Evolutionary conservation across 2,888 invertebrate species (phyloP).

Genomic region (Trachelus tabidus): DNA sequence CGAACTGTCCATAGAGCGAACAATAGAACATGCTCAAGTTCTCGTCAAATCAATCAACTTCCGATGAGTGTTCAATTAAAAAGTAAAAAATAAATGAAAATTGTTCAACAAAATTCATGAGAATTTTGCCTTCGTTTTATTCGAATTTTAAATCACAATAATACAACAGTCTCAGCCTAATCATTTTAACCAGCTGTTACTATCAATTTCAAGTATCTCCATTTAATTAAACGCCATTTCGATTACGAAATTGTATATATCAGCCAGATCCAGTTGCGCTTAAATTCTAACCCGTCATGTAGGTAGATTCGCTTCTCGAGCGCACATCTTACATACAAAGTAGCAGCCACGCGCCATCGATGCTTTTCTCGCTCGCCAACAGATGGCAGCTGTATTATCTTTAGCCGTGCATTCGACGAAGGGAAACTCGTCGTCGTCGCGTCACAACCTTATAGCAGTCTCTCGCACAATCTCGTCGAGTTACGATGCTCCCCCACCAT

Average conservation of each 20-base stretch:
- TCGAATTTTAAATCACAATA: background rate
- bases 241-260: background rate
- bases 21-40: background rate
- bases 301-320: background rate
- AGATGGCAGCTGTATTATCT: slow-evolving; percentile 65
- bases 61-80: background rate
- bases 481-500: background rate
- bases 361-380: slow-evolving; percentile 56
- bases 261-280: background rate
- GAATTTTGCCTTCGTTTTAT: background rate
- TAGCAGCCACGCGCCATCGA: slow-evolving; percentile 33
- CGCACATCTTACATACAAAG: background rate
- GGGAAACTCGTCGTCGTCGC: slow-evolving; percentile 1
- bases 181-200: background rate
- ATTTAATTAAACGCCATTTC: no score
- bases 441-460: background rate
- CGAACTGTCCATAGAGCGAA: background rate
- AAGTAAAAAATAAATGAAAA: background rate
- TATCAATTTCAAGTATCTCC: background rate
- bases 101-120: background rate
- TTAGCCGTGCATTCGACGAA: slow-evolving; percentile 40
- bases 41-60: background rate
- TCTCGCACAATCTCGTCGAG: background rate
- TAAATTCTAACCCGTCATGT: background rate
- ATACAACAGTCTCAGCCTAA: background rate